These are phyloP conservation scores for Hylia prasina DNA, from an alignment of 2,113 vertebrate genomes.

Conservation along the genomic window DNA sequence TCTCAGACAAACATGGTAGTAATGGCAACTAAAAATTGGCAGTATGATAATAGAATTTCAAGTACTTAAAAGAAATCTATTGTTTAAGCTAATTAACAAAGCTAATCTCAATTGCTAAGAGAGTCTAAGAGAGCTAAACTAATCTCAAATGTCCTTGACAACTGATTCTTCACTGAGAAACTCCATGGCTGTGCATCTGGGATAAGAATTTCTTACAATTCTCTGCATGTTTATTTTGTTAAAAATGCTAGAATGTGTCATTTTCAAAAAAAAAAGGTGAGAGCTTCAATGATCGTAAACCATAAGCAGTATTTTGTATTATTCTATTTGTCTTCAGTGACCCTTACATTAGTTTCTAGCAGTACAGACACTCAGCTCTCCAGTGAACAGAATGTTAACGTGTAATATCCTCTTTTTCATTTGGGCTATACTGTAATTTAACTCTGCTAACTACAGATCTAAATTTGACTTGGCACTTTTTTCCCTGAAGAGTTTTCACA, in stretches of 20 bases:
- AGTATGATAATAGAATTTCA: neutral
- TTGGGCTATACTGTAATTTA: neutral
- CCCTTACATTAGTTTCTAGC: neutral
- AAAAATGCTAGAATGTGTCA: neutral
- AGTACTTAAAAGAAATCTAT: neutral
- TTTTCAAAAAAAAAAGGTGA: neutral
- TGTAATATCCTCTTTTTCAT: neutral
- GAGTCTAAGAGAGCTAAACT: neutral
- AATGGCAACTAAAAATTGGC: neutral
- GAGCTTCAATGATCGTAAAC: neutral
- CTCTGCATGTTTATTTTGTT: neutral
- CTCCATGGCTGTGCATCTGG: neutral
- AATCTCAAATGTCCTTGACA: constrained; percentile 5
- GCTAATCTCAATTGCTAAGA: neutral
- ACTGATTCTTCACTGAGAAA: neutral
- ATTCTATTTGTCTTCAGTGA: neutral
- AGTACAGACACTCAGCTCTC: neutral
- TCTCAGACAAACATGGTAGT: neutral
- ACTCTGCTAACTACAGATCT: neutral
- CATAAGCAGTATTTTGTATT: neutral
- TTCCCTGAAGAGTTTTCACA: neutral
- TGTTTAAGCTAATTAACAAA: constrained; percentile 11
- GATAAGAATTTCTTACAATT: neutral
- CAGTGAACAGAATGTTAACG: neutral
- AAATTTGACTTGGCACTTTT: neutral